These are phyloP conservation scores for Mus spicilegus DNA, from an alignment of 2,113 vertebrate genomes.

Conservation along the genomic window DNA sequence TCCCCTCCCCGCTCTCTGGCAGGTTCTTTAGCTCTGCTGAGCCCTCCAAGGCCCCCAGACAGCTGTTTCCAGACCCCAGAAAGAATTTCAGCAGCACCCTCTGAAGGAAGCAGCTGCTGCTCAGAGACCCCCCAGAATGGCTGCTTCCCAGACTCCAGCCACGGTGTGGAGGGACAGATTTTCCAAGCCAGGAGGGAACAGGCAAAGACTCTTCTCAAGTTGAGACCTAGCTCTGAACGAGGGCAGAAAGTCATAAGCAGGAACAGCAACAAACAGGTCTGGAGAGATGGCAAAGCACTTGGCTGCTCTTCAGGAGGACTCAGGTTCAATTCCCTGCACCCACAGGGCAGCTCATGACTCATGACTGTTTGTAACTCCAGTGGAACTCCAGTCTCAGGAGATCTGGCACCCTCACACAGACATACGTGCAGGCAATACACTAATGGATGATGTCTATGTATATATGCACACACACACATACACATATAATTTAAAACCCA, in stretches of 20 bases:
- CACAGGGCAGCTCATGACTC: neutral
- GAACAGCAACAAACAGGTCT: neutral
- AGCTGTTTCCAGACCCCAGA: constrained; percentile 70
- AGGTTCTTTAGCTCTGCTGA: constrained; percentile 34
- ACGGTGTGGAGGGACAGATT: neutral
- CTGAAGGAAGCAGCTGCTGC: constrained; percentile 65
- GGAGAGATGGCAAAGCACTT: neutral
- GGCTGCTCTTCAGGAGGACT: too few relatives aligned
- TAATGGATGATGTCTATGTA: neutral
- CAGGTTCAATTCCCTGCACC: neutral
- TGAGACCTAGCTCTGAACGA: neutral
- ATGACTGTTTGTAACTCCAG: neutral
- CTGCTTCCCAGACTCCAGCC: constrained; percentile 48
- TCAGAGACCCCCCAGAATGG: neutral
- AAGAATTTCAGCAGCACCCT: constrained; percentile 56
- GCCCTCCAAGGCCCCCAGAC: neutral
- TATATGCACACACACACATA: too few relatives aligned
- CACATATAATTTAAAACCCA: too few relatives aligned
- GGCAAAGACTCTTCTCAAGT: neutral
- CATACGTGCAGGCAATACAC: neutral
- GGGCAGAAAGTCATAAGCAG: neutral
- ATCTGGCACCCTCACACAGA: neutral
- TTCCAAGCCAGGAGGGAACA: neutral
- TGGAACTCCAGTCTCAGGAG: neutral
- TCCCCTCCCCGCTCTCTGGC: neutral